A percentile compares a stretch with the other conserved stretches of the same genome.
phyloP scores from a whole-genome alignment of 2,113 vertebrate species.

The Mastomys coucha region DNA sequence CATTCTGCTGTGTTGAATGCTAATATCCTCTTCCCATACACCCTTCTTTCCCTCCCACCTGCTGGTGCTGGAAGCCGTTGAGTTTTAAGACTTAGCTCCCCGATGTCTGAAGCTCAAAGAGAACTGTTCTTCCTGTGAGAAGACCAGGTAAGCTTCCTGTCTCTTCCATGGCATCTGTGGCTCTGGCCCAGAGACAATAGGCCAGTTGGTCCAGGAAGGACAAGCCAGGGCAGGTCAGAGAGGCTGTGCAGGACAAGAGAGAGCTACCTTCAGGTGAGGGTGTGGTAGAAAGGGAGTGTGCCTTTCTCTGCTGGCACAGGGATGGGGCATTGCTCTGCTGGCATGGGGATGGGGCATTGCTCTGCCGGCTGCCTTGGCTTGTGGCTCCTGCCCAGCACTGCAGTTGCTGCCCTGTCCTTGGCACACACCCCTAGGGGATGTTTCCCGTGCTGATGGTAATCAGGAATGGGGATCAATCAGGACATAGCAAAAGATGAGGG shows the following conservation, averaged over 20 bases:
- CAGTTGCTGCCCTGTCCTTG: neutral
- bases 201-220: neutral
- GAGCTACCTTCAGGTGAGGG: neutral
- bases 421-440: neutral
- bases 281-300: neutral
- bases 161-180: neutral
- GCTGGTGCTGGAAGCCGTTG: neutral
- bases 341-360: neutral
- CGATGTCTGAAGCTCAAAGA: neutral
- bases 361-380: neutral
- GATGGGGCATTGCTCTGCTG: neutral
- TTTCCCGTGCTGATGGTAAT: accelerated
- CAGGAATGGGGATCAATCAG: neutral
- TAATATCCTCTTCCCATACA: neutral
- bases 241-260: neutral
- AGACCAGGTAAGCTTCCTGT: neutral
- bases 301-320: neutral
- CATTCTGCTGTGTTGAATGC: neutral
- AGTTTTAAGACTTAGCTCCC: neutral
- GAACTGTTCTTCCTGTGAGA: neutral
- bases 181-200: neutral
- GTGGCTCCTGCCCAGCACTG: neutral
- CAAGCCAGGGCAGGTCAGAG: neutral
- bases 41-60: neutral
- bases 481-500: neutral